A percentile compares a stretch with the other conserved stretches of the same genome.
These are phyloP conservation scores for Eupithecia abbreviata DNA, from an alignment of 2,888 invertebrate species.

Conservation along the genomic window DNA sequence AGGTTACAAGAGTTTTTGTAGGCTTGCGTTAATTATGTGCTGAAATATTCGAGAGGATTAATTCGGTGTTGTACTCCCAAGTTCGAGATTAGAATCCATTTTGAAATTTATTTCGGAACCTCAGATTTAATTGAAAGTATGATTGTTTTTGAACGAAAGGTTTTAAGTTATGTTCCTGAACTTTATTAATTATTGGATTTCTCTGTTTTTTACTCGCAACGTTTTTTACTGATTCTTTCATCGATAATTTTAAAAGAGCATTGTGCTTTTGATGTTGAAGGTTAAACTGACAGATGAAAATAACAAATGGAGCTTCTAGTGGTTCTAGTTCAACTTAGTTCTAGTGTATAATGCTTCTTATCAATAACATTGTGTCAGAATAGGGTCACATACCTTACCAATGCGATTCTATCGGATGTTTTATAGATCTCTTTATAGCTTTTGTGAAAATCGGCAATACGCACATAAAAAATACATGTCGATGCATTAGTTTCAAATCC, in stretches of 20 bases:
- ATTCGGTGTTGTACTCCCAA: slow-evolving; percentile 14
- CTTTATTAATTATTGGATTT: slow-evolving; percentile 13
- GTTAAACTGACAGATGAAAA: too few relatives aligned
- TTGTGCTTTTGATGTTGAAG: not conserved
- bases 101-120: not conserved
- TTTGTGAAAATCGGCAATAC: too few relatives aligned
- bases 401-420: too few relatives aligned
- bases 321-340: not conserved
- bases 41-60: slow-evolving; percentile 11
- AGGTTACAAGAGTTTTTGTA: slow-evolving; percentile 29
- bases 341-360: not conserved
- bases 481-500: not conserved
- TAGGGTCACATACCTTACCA: not conserved
- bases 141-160: not conserved
- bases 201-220: not conserved
- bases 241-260: not conserved
- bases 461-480: not conserved
- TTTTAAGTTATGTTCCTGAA: slow-evolving; percentile 5
- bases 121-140: not conserved
- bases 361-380: not conserved
- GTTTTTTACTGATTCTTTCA: not conserved
- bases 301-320: not conserved
- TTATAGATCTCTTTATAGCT: too few relatives aligned
- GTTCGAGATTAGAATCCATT: slow-evolving; percentile 17
- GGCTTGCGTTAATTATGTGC: slow-evolving; percentile 35